phyloP scores from a whole-genome alignment of 1,140 invertebrate genomes.

The Bombus haemorrhoidalis region DNA sequence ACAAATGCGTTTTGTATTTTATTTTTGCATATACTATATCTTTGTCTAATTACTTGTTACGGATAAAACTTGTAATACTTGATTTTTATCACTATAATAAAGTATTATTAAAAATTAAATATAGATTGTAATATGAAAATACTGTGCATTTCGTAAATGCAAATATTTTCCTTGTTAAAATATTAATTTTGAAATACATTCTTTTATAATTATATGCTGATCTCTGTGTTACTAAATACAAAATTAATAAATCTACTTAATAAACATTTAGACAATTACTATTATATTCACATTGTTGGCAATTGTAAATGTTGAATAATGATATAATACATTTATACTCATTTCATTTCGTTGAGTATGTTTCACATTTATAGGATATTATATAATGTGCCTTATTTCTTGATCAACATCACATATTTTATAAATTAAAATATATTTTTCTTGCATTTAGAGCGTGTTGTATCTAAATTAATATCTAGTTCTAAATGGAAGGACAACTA shows the following conservation, averaged over 20 bases:
- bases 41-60: not conserved
- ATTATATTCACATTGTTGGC: constrained; percentile 48
- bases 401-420: constrained; percentile 22
- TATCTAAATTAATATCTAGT: constrained; percentile 45
- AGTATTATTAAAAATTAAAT: constrained; percentile 5
- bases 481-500: constrained; percentile 53
- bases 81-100: not conserved
- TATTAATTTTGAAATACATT: constrained; percentile 21
- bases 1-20: constrained; percentile 7
- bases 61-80: not conserved
- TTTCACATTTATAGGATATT: constrained; percentile 7
- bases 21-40: not conserved
- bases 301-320: not conserved
- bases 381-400: not conserved
- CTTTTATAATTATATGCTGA: not conserved
- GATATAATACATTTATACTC: constrained; percentile 27
- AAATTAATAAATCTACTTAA: constrained; percentile 25
- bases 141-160: not conserved
- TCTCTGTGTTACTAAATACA: constrained; percentile 29
- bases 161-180: not conserved
- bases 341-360: constrained; percentile 13
- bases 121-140: constrained; percentile 8
- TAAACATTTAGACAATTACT: constrained; percentile 33
- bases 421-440: constrained; percentile 46
- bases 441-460: constrained; percentile 1